A percentile compares a stretch with the other conserved stretches of the same genome.
Evolutionary conservation across 37 sponge, comb jelly and placozoan species (phyloP).

Genomic region (Trichoplax adhaerens): DNA sequence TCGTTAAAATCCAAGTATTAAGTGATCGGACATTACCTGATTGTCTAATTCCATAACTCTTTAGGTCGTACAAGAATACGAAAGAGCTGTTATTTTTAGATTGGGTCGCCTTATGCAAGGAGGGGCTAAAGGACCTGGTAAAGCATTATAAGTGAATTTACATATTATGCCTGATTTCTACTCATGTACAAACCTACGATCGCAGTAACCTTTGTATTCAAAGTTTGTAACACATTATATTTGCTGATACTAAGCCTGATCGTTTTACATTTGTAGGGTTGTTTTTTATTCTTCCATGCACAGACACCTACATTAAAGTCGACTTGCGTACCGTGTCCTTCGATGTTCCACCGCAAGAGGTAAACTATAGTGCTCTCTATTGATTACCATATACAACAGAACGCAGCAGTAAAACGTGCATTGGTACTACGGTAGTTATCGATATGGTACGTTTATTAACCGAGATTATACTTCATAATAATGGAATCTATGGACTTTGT

Average conservation of each 20-base stretch:
- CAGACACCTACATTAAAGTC: slow-evolving; percentile 50
- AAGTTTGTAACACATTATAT: background rate
- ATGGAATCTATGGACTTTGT: background rate
- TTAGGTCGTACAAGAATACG: slow-evolving; percentile 58
- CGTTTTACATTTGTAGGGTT: slow-evolving; percentile 30
- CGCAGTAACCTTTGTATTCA: no score
- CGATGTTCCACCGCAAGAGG: slow-evolving; percentile 93
- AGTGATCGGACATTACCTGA: no score
- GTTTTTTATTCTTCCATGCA: slow-evolving; percentile 78
- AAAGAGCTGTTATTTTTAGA: slow-evolving; percentile 80
- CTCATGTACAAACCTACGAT: background rate
- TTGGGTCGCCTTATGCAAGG: slow-evolving; percentile 59
- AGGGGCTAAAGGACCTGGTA: slow-evolving; percentile 81
- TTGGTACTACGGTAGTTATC: background rate
- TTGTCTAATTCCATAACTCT: no score
- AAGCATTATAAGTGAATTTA: background rate
- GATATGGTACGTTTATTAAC: background rate
- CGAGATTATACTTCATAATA: background rate
- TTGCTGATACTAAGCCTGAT: background rate
- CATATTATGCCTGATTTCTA: background rate
- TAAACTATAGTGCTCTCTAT: background rate
- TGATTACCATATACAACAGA: background rate
- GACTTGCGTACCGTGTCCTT: slow-evolving; percentile 79
- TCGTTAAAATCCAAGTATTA: no score
- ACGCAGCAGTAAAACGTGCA: background rate